These are phyloP conservation scores for Nomada fucata DNA, from an alignment of 2,888 invertebrate genomes.

Conservation along the genomic window DNA sequence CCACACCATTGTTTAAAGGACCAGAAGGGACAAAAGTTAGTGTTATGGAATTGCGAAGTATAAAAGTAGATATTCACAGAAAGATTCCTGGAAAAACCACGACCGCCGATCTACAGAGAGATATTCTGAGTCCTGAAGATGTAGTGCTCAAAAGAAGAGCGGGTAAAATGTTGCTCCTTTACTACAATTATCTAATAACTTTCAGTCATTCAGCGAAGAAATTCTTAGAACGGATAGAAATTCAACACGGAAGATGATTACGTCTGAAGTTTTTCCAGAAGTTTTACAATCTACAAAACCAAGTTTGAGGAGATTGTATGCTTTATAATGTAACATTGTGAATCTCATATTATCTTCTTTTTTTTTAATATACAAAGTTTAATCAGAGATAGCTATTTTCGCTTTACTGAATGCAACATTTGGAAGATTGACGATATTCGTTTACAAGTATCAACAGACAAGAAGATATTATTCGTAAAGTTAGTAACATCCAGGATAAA, in stretches of 20 bases:
- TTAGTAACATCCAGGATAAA: conserved; percentile 61
- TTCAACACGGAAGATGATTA: conserved; percentile 43
- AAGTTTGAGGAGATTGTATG: conserved; percentile 14
- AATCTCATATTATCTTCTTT: not conserved
- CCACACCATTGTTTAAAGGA: conserved; percentile 71
- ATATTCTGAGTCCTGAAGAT: conserved; percentile 74
- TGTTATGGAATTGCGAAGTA: conserved; percentile 65
- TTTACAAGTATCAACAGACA: conserved; percentile 2
- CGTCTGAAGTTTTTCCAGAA: not conserved
- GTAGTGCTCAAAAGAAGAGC: conserved; percentile 73
- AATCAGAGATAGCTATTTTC: conserved; percentile 2
- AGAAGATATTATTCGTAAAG: conserved; percentile 48
- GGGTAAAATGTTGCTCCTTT: conserved; percentile 69
- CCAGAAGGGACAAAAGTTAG: conserved; percentile 69
- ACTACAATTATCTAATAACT: conserved; percentile 16
- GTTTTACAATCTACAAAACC: not conserved
- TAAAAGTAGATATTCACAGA: conserved; percentile 73
- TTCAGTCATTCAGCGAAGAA: conserved; percentile 23
- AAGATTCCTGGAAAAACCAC: conserved; percentile 59
- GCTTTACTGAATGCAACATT: not conserved
- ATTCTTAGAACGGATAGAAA: not conserved
- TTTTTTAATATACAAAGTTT: not conserved
- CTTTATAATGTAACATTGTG: conserved; percentile 19
- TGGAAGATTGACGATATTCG: conserved; percentile 14
- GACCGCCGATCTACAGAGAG: conserved; percentile 63